A percentile compares a stretch with the other conserved stretches of the same genome.
Conservation (phyloP, 2,113 vertebrate genomes). For the Epinephelus cyanopodus region DNA sequence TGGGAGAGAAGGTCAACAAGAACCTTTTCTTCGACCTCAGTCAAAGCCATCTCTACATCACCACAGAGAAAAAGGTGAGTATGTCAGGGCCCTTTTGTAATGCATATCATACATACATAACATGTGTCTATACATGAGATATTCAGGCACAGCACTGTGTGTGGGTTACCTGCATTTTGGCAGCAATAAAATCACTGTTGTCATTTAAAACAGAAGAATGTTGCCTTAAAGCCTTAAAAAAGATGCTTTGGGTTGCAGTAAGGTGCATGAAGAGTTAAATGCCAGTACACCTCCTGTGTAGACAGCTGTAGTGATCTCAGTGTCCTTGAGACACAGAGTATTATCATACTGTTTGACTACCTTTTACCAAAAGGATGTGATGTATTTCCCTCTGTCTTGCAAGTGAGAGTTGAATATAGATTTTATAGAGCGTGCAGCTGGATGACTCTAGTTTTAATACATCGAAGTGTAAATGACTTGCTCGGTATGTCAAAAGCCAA, state of each 20-base stretch:
- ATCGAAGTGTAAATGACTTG: not conserved
- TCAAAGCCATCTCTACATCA: slow-evolving; percentile 89
- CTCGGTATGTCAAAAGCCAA: not conserved
- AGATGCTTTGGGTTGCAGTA: not conserved
- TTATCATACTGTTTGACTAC: not conserved
- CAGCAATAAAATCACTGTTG: not conserved
- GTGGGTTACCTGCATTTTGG: not conserved
- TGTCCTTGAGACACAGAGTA: not conserved
- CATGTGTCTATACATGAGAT: not conserved
- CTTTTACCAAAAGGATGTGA: not conserved
- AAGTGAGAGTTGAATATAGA: not conserved
- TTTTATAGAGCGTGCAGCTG: not conserved
- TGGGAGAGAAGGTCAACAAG: slow-evolving; percentile 89
- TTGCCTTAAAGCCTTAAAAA: not conserved
- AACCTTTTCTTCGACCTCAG: slow-evolving; percentile 90
- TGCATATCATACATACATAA: not conserved
- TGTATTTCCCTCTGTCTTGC: not conserved
- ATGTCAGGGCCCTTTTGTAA: slow-evolving; percentile 3
- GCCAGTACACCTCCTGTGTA: not conserved
- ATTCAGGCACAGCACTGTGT: not conserved
- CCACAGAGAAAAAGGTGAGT: slow-evolving; percentile 92
- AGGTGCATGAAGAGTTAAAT: not conserved
- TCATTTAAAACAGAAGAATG: not conserved
- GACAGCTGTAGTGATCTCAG: not conserved
- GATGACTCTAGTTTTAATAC: not conserved